Evolutionary conservation across 2,113 vertebrate species (phyloP), one percentile per base, ranked within the genome.

Genomic region (Ibidorhyncha struthersii): DNA sequence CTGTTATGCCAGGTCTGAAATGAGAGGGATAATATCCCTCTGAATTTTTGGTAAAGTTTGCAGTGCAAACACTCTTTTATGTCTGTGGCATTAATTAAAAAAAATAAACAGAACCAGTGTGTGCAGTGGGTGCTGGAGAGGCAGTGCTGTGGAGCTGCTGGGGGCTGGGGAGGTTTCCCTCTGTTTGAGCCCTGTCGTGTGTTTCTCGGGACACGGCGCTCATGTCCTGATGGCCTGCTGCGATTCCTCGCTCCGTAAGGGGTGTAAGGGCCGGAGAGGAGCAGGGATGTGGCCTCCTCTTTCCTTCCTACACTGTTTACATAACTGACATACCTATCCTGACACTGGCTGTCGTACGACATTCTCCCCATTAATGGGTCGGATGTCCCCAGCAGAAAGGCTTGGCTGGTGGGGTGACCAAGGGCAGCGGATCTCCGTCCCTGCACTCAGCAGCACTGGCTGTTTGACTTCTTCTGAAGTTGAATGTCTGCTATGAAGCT

Each of bases 181-280:
- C 69, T 36, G 13, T 41, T 30, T 40, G 65, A 93, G 41, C 67
- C 66, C n/a, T 41, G 6, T 27, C 32, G 30, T 20, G 36, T n/a
- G 19, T 85, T 87, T 38, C 73, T 73, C 49, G 3, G 8, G 32
- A 34, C 38, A 15, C 30, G 29, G 18, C 21, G 14, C 53, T 73
- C 0, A 0, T 41, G 49, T 45, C 40, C 67, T 6, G 8, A 6
- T 9, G 13, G 20, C 3, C 18, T 38, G 79, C 62, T 53, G 84
- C 2, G 1, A 19, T 70, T 74, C 69, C 30, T 47, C 1, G 5
- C 26, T 70, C 45, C 14, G 27, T 9, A 16, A 77, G 12, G 58
- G 32, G 4, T 19, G 63, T 21, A 32, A 27, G 40, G 56, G 23
- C 38, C 62, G 56, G 36, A 71, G n/a, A 79, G 50, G 56, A 34